Percentiles rank a stretch among this genome's conserved stretches.
Evolutionary conservation across 2,797 vertebrate species (phyloP).

Genomic region (Esox lucius): DNA sequence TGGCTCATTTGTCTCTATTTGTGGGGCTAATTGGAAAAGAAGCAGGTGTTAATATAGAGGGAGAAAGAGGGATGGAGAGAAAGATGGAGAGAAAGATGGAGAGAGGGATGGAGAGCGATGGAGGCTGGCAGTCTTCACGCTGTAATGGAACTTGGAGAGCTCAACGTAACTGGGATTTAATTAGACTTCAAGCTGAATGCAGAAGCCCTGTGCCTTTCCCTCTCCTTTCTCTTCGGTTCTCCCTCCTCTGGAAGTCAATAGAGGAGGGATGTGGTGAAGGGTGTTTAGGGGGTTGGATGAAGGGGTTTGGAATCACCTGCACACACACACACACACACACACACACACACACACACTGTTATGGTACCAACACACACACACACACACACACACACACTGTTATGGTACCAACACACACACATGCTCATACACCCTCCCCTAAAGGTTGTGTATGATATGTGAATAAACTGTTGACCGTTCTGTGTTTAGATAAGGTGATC

Average conservation of each 20-base stretch:
- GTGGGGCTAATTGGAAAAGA: slow-evolving; percentile 85
- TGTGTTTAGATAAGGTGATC: slow-evolving; percentile 47
- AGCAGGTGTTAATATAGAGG: slow-evolving; percentile 85
- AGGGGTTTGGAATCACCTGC: not conserved
- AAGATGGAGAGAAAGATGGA: slow-evolving; percentile 37
- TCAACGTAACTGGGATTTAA: slow-evolving; percentile 79
- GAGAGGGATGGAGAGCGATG: slow-evolving; percentile 24
- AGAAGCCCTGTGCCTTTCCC: slow-evolving; percentile 19
- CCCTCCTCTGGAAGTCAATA: not conserved
- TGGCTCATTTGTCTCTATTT: slow-evolving; percentile 87
- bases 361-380: not conserved
- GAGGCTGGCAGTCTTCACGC: slow-evolving; percentile 40
- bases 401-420: not conserved
- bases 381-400: not conserved
- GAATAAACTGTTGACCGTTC: slow-evolving; percentile 10
- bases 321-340: not conserved
- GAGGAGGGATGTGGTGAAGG: not conserved
- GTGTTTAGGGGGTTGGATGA: not conserved
- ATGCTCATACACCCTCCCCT: slow-evolving; percentile 23
- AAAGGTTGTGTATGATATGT: slow-evolving; percentile 12
- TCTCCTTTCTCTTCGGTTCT: not conserved
- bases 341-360: not conserved
- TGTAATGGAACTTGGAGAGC: slow-evolving; percentile 77
- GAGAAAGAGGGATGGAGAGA: slow-evolving; percentile 31
- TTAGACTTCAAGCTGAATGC: slow-evolving; percentile 66